phyloP scores from a whole-genome alignment of 2,113 vertebrate species.

The Ptychochromis oligacanthus region DNA sequence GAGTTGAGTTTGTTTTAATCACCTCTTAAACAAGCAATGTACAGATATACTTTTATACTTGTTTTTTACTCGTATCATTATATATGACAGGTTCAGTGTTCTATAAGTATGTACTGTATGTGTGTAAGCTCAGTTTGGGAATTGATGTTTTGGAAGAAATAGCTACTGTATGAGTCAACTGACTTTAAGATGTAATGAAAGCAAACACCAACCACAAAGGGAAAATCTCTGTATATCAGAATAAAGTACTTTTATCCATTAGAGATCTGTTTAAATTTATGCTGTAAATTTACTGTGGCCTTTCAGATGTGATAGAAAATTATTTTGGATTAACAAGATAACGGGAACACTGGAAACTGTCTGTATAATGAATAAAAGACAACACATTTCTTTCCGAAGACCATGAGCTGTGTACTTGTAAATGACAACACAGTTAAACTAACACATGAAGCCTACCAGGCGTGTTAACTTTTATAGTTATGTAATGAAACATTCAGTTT shows the following conservation, averaged over 20 bases:
- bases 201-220: background rate
- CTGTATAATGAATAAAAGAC: background rate
- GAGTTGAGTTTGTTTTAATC: constrained; percentile 14
- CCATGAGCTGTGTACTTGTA: background rate
- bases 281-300: constrained; percentile 56
- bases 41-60: constrained; percentile 19
- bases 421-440: constrained; percentile 30
- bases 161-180: background rate
- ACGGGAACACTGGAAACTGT: background rate
- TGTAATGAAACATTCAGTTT: background rate
- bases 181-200: background rate
- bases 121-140: background rate
- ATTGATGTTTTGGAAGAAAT: background rate
- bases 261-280: constrained; percentile 23
- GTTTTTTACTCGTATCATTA: background rate
- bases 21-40: background rate
- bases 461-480: background rate
- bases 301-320: constrained; percentile 35
- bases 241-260: background rate
- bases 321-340: background rate
- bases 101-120: background rate
- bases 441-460: background rate
- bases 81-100: background rate
- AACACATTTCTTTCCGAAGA: constrained; percentile 16
- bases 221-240: background rate